A percentile compares a stretch with the other conserved stretches of the same genome.
Evolutionary conservation across 2,888 invertebrate genomes (phyloP).

Genomic region (Petrophora chlorosata): DNA sequence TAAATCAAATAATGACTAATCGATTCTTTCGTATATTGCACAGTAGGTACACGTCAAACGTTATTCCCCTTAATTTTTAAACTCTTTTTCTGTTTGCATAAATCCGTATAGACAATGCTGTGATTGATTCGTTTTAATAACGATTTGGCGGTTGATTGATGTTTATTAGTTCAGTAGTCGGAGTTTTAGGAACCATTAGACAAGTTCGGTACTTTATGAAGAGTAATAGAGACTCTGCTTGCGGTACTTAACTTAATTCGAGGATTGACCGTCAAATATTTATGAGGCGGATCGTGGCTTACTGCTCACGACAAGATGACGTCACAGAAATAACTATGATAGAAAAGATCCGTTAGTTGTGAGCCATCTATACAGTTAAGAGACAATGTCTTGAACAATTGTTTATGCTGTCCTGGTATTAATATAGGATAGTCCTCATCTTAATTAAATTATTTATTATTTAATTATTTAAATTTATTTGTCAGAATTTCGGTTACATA

Average conservation of each 20-base stretch:
- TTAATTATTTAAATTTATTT: too few relatives aligned
- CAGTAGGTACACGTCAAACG: constrained; percentile 83
- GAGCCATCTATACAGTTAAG: constrained; percentile 5
- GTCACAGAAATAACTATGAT: constrained; percentile 46
- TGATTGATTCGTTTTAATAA: constrained; percentile 82
- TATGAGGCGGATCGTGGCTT: constrained; percentile 60
- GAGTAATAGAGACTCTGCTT: constrained; percentile 74
- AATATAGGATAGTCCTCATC: too few relatives aligned
- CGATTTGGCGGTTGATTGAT: constrained; percentile 77
- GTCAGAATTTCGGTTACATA: too few relatives aligned
- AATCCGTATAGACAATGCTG: constrained; percentile 78
- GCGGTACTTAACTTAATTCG: constrained; percentile 79
- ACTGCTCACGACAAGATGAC: constrained; percentile 62
- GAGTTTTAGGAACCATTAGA: constrained; percentile 80
- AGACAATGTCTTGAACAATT: constrained; percentile 6
- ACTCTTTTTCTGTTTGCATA: constrained; percentile 77
- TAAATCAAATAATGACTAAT: constrained; percentile 85
- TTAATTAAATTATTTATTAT: too few relatives aligned
- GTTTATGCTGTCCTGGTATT: not conserved
- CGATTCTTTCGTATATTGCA: constrained; percentile 82
- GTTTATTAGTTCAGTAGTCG: constrained; percentile 83
- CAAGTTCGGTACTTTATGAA: constrained; percentile 76
- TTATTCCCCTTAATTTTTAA: constrained; percentile 79
- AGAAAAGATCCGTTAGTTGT: constrained; percentile 38
- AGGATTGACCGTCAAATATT: constrained; percentile 70